Conservation (phyloP, 2,797 vertebrate genomes). For the Oreonectes daqikongensis region DNA sequence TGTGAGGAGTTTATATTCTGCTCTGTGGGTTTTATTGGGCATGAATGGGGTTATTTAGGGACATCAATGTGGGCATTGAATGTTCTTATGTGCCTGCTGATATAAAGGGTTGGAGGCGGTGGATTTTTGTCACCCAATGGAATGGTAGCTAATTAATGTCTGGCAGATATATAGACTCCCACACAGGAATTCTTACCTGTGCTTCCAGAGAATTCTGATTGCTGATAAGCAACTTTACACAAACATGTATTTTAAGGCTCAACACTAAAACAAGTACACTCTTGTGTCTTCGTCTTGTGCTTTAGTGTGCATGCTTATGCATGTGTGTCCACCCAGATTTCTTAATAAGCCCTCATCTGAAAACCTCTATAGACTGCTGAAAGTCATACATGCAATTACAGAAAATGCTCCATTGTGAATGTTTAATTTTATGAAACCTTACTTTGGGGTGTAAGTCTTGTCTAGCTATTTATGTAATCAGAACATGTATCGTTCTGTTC, state of each 20-base stretch:
- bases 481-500: not conserved
- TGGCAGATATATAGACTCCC: not conserved
- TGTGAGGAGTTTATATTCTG: not conserved
- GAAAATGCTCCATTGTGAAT: not conserved
- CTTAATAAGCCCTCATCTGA: constrained; percentile 3
- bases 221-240: not conserved
- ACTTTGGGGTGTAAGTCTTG: not conserved
- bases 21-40: constrained; percentile 7
- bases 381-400: not conserved
- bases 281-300: not conserved
- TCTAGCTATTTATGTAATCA: not conserved
- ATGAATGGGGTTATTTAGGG: not conserved
- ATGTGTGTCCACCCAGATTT: constrained; percentile 7
- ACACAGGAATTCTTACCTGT: not conserved
- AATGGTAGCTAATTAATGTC: constrained; percentile 9
- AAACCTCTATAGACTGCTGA: not conserved
- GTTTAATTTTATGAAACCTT: not conserved
- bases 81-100: not conserved
- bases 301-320: not conserved
- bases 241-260: not conserved
- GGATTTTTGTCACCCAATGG: not conserved
- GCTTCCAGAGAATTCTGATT: constrained; percentile 23
- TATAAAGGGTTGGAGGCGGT: not conserved
- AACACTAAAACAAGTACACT: constrained; percentile 6
- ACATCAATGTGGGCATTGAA: not conserved